Percentiles rank a stretch among this genome's conserved stretches.
These are phyloP conservation scores for Philereme transversata DNA, from an alignment of 2,888 invertebrate genomes.

Conservation along the genomic window DNA sequence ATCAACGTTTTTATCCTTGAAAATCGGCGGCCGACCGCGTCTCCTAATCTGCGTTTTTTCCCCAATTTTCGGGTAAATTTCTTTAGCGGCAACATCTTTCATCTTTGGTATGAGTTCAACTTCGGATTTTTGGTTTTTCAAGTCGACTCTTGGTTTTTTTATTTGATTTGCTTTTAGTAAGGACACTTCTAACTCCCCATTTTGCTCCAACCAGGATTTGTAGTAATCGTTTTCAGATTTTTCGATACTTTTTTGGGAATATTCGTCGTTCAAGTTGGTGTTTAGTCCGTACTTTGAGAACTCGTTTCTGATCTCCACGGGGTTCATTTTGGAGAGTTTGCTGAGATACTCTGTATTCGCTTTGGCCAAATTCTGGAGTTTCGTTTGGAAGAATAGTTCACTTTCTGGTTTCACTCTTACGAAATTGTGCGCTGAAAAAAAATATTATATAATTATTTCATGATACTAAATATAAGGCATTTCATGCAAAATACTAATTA, in stretches of 20 bases:
- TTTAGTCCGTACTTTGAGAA: slow-evolving; percentile 74
- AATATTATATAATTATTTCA: neutral
- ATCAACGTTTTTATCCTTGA: slow-evolving; percentile 74
- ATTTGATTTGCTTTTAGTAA: slow-evolving; percentile 67
- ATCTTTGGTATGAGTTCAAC: slow-evolving; percentile 73
- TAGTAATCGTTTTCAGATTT: slow-evolving; percentile 75
- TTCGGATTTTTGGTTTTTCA: slow-evolving; percentile 66
- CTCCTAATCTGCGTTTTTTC: slow-evolving; percentile 64
- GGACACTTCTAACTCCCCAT: slow-evolving; percentile 78
- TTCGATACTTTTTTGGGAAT: slow-evolving; percentile 52
- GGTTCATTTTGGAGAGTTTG: slow-evolving; percentile 71
- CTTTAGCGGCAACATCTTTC: slow-evolving; percentile 58
- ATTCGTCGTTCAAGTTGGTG: slow-evolving; percentile 56
- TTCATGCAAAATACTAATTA: too few species aligned
- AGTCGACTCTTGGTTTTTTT: slow-evolving; percentile 57
- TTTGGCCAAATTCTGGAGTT: slow-evolving; percentile 68
- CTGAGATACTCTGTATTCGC: slow-evolving; percentile 68
- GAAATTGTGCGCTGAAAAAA: slow-evolving; percentile 63
- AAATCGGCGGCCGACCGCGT: slow-evolving; percentile 73
- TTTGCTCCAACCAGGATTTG: slow-evolving; percentile 78
- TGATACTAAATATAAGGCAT: too few species aligned
- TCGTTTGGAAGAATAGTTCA: slow-evolving; percentile 72
- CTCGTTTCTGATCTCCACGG: slow-evolving; percentile 68
- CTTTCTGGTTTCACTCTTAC: slow-evolving; percentile 76
- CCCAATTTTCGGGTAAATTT: slow-evolving; percentile 56